These are phyloP conservation scores for Natrix natrix DNA, from an alignment of 2,797 vertebrate species.

Conservation along the genomic window DNA sequence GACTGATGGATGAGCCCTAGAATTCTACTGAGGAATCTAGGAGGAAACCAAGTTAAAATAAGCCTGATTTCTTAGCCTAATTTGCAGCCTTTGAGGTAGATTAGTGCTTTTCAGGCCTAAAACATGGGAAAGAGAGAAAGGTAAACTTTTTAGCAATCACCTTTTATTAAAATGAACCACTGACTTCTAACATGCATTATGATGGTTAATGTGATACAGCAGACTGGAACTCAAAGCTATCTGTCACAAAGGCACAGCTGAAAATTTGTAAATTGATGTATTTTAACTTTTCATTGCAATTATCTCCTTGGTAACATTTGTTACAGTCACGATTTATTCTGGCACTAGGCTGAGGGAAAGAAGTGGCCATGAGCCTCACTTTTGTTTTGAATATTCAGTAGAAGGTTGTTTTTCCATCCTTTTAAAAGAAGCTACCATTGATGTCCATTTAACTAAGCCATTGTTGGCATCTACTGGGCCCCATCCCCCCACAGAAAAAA, in stretches of 20 bases:
- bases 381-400: conserved; percentile 33
- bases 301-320: conserved; percentile 65
- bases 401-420: conserved; percentile 39
- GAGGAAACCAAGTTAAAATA: neutral
- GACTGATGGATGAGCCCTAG: neutral
- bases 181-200: conserved; percentile 23
- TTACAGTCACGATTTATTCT: conserved; percentile 58
- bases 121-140: conserved; percentile 2
- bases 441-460: conserved; percentile 5
- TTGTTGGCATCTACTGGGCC: conserved; percentile 2
- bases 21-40: neutral
- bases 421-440: conserved; percentile 31
- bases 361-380: conserved; percentile 45
- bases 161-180: conserved; percentile 9
- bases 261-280: conserved; percentile 57
- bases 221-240: conserved; percentile 33
- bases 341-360: conserved; percentile 58
- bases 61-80: neutral
- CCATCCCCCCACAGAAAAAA: neutral
- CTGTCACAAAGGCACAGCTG: conserved; percentile 50
- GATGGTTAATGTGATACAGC: conserved; percentile 29
- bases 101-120: neutral
- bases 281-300: conserved; percentile 60
- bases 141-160: conserved; percentile 37
- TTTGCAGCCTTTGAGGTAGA: neutral